phyloP scores from a whole-genome alignment of 1,140 invertebrate genomes.

The Cecropterus lyciades region DNA sequence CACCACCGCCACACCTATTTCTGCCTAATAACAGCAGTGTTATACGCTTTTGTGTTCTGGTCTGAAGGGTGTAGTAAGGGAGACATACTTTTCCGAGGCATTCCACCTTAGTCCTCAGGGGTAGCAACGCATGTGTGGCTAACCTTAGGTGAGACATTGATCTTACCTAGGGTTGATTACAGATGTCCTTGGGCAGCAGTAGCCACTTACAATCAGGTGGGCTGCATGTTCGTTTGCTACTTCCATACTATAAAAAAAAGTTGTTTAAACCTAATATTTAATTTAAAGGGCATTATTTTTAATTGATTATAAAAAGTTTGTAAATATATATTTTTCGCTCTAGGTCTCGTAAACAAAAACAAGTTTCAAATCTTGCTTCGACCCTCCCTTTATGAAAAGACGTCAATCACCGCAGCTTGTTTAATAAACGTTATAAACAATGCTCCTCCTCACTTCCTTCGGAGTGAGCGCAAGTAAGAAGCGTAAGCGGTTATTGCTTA shows the following conservation, averaged over 20 bases:
- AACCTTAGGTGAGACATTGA: no score
- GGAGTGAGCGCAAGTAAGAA: constrained; percentile 36
- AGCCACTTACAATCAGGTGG: no score
- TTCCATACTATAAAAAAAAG: background rate
- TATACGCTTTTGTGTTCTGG: no score
- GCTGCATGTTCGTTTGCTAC: no score
- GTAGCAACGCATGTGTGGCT: no score
- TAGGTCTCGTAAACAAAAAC: constrained; percentile 48
- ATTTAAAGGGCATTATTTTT: background rate
- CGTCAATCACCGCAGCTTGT: constrained; percentile 68
- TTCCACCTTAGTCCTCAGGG: no score
- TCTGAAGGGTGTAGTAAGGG: no score
- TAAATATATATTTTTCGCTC: background rate
- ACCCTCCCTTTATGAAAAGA: constrained; percentile 65
- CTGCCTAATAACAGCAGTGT: no score
- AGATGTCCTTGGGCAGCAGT: no score
- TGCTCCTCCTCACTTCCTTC: constrained; percentile 56
- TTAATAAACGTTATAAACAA: constrained; percentile 70
- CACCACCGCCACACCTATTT: no score
- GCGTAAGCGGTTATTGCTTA: constrained; percentile 22
- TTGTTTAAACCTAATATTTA: background rate
- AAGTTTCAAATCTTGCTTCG: constrained; percentile 38
- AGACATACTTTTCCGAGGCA: no score
- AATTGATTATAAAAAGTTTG: constrained; percentile 4
- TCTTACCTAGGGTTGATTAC: no score